Base-by-base conservation (phyloP, 2,888 invertebrate genomes). In the Entomobrya multifasciata region DNA sequence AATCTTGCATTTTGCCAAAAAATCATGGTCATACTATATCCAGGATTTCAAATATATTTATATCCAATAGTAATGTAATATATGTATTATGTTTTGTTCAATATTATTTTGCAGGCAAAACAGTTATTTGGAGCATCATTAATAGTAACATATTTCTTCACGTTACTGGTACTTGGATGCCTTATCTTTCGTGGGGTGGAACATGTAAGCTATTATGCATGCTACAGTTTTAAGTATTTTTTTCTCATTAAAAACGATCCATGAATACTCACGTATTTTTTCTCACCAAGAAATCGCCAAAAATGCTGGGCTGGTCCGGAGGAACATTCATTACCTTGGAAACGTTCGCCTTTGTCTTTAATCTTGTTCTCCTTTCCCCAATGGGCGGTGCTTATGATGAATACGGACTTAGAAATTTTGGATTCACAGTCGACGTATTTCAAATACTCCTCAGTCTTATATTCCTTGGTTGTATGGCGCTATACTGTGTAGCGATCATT, bases 181-280 rank as follows among this genome's bases (percentile, higher is more conserved):
- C 86, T 89, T 76, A 89, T 89, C 30, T 89, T 89, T 49, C 82
- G 89, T 10, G 89, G 87, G n/a, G 86, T 86, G 17, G 89, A 89
- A 77, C 86, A 89, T 86, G 87, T 87, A 78, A 67, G 65, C 20
- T 57, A 22, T n/a, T n/a, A n/a, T n/a, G n/a, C n/a, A n/a, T n/a
- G 1, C 55, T 1, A 62, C 17, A 27, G 5, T 30, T 2, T 25
- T 22, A 13, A 44, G 15, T 20, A 79, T 6, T 8, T 60, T 36
- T 11, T 22, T 57, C 36, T 17, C 15, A 25, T 44, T 72, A 10
- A 72, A 44, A 3, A 72, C n/a, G 20, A 44, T 15, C 17, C 22
- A 44, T 60, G n/a, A n/a, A n/a, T n/a, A n/a, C n/a, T n/a, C n/a
- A n/a, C n/a, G n/a, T n/a, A n/a, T n/a, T n/a, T n/a, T n/a, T n/a